Base-by-base conservation (phyloP, 2,888 invertebrate species). In the Syrphus vitripennis region DNA sequence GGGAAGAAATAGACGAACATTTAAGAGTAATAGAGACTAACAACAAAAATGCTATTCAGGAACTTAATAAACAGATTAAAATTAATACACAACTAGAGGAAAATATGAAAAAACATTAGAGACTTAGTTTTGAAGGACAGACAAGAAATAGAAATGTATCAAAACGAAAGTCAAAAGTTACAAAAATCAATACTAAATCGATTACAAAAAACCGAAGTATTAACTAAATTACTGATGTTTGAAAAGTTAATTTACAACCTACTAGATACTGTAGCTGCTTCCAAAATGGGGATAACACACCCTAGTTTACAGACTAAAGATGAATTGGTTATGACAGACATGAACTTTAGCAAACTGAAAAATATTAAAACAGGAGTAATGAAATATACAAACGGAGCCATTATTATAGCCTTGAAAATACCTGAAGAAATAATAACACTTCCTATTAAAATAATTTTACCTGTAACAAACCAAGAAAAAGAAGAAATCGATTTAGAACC, bases 91-190 rank as follows among this genome's bases (percentile, higher is more conserved):
- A 40, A 61, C 37, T 37, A 48, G 48, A 48, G 10, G 21, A 9
- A 48, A 21, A 14, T 48, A 48, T 48, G 24, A 16, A 21, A n/a
- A 48, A 37, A 29, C 19, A 6, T n/a, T 6, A 90, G 78, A 34
- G 90, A 83, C 86, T 88, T 31, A 78, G 42, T 21, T 78, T 70
- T 9, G 53, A 70, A 24, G 77, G 92, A 91, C 40, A 92, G 88
- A 12, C 48, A 48, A 48, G 48, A 48, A 48, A 48, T 21, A 21
- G 48, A 48, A 48, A 48, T 48, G 48, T 48, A 7, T 4, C n/a
- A 9, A 55, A 31, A 55, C 4, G 10, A n/a, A 16, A 14, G 9
- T 40, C 10, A 19, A 48, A 16, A 29, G 48, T 19, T 48, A 48
- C 48, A 1, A 42, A 42, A 42, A 16, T 42, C 42, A 48, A n/a